Evolutionary conservation across 2,797 vertebrate species (phyloP).

Genomic region (Discoglossus pictus): DNA sequence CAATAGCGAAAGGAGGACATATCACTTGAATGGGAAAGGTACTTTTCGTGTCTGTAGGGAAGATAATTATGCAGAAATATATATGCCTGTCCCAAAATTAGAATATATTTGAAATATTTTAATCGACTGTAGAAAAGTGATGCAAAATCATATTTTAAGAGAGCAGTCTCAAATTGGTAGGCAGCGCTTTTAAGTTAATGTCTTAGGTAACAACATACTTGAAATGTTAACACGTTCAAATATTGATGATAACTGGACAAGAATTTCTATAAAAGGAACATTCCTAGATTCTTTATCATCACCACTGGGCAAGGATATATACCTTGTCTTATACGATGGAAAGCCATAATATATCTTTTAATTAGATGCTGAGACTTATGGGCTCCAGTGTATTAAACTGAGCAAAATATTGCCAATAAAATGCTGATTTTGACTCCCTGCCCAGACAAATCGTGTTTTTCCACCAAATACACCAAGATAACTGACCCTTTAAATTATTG

Average conservation of each 20-base stretch:
- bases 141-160: too few relatives aligned
- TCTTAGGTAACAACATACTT: too few relatives aligned
- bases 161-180: too few relatives aligned
- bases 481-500: slow-evolving; percentile 22
- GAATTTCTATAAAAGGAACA: slow-evolving; percentile 23
- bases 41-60: too few relatives aligned
- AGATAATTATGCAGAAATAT: too few relatives aligned
- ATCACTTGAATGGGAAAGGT: too few relatives aligned
- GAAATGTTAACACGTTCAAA: too few relatives aligned
- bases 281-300: slow-evolving; percentile 37
- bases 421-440: slow-evolving; percentile 53
- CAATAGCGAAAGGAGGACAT: too few relatives aligned
- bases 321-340: slow-evolving; percentile 33
- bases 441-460: slow-evolving; percentile 51
- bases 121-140: too few relatives aligned
- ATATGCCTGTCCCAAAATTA: too few relatives aligned
- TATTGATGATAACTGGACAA: slow-evolving; percentile 41
- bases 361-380: slow-evolving; percentile 37
- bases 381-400: slow-evolving; percentile 50
- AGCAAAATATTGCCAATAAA: slow-evolving; percentile 47
- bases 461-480: slow-evolving; percentile 42
- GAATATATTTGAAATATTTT: too few relatives aligned
- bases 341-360: slow-evolving; percentile 47
- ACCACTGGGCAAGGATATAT: slow-evolving; percentile 43
- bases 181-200: too few relatives aligned